Percentiles rank a stretch among this genome's conserved stretches.
phyloP scores from a whole-genome alignment of 2,888 invertebrate genomes.

The Dryocosmus kuriphilus region DNA sequence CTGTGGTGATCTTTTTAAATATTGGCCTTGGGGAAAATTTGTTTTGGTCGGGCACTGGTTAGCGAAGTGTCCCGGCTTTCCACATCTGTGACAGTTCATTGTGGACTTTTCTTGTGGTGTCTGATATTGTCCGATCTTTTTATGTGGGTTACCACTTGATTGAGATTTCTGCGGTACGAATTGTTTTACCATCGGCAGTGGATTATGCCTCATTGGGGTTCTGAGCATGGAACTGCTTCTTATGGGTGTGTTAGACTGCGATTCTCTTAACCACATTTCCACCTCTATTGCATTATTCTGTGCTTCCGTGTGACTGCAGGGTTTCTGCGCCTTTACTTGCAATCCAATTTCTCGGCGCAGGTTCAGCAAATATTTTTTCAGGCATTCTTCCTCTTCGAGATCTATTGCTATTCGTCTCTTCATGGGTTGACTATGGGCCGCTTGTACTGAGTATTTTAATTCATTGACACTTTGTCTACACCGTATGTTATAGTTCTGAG shows the following conservation, averaged over 20 bases:
- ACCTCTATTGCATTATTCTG: neutral
- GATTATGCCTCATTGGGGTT: neutral
- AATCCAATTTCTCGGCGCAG: too few species aligned
- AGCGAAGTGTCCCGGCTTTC: neutral
- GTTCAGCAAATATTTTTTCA: too few species aligned
- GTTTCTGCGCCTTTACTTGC: neutral
- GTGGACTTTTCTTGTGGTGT: neutral
- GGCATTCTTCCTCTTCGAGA: too few species aligned
- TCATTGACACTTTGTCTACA: too few species aligned
- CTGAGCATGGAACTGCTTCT: neutral
- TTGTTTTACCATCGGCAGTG: neutral
- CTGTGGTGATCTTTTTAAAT: neutral
- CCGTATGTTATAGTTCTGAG: neutral
- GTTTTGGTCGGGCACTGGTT: neutral
- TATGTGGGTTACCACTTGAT: neutral
- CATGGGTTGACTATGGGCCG: too few species aligned
- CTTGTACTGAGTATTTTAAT: too few species aligned
- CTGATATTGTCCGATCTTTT: neutral
- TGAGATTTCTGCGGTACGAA: neutral
- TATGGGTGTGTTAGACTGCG: neutral
- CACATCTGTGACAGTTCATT: neutral
- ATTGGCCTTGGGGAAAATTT: neutral
- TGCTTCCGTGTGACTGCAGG: neutral
- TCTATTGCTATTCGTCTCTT: too few species aligned
- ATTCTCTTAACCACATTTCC: neutral